Percentiles rank a stretch among this genome's conserved stretches.
Conservation (phyloP, 2,888 invertebrate genomes). For the Xanthia togata region DNA sequence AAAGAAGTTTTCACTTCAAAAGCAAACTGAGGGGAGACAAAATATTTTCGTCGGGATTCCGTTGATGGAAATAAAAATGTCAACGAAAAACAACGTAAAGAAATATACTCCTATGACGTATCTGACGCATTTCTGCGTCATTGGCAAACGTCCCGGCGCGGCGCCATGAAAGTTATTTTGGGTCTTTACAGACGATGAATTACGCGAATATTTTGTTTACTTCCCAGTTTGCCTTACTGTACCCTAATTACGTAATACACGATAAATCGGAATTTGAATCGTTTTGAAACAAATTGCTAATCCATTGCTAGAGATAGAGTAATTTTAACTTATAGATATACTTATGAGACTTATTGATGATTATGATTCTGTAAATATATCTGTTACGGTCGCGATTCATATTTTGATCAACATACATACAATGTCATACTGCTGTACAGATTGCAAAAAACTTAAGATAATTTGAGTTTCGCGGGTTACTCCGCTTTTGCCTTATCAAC, state of each 20-base stretch:
- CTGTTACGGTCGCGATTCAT: not conserved
- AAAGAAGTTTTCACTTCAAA: too few species aligned
- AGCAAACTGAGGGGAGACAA: not conserved
- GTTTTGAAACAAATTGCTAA: too few species aligned
- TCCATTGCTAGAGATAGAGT: too few species aligned
- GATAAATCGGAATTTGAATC: too few species aligned
- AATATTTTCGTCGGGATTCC: not conserved
- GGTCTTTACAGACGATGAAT: conserved; percentile 18
- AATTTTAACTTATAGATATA: not conserved
- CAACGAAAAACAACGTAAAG: conserved; percentile 12
- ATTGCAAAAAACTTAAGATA: not conserved
- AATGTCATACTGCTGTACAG: too few species aligned
- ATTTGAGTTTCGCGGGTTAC: not conserved
- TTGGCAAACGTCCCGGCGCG: conserved; percentile 30
- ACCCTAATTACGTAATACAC: too few species aligned
- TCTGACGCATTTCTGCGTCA: conserved; percentile 37
- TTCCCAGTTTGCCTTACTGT: not conserved
- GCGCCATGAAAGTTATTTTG: conserved; percentile 42
- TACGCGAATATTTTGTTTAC: conserved; percentile 11
- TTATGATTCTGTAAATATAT: too few species aligned
- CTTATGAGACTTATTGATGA: not conserved
- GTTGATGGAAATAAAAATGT: conserved; percentile 39
- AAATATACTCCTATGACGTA: conserved; percentile 36
- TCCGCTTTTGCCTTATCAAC: not conserved
- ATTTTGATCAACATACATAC: not conserved